These are phyloP conservation scores for Epinephelus malabaricus DNA, from an alignment of 2,797 vertebrate genomes.

Conservation along the genomic window DNA sequence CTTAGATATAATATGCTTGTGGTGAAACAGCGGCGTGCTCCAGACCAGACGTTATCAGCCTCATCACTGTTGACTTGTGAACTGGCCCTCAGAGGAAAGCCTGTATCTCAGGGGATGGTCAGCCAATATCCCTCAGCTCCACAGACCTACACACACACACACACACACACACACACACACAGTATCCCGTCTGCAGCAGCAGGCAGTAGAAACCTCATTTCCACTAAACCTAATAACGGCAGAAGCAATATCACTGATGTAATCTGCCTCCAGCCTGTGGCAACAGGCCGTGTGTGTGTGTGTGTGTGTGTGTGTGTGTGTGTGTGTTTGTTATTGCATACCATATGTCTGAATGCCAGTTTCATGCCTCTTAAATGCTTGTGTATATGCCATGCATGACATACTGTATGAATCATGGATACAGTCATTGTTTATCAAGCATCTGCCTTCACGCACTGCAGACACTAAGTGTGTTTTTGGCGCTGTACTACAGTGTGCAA, in stretches of 20 bases:
- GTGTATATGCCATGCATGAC: constrained; percentile 16
- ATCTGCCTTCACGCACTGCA: neutral
- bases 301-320: constrained; percentile 34
- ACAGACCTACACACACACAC: constrained; percentile 8
- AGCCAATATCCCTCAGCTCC: constrained; percentile 61
- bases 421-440: neutral
- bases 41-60: constrained; percentile 47
- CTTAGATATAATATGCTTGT: constrained; percentile 30
- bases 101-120: constrained; percentile 63
- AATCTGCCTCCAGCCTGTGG: constrained; percentile 73
- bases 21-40: neutral
- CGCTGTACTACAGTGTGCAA: neutral
- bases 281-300: constrained; percentile 25
- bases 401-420: constrained; percentile 2
- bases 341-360: constrained; percentile 48
- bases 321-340: constrained; percentile 26
- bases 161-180: constrained; percentile 32
- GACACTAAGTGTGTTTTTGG: neutral
- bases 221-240: constrained; percentile 82
- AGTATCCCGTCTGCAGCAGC: constrained; percentile 54
- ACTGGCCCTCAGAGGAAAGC: constrained; percentile 55
- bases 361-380: neutral
- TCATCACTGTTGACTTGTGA: constrained; percentile 60
- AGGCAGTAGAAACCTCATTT: constrained; percentile 75
- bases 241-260: constrained; percentile 81